Conservation (phyloP, 2,113 vertebrate genomes). For the Bos taurus region ARS-UCD2.0 NC_037347.1:9848001-9848500, state of each 20-base stretch:
- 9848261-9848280: background rate
- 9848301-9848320: background rate
- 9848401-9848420: background rate
- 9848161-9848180: background rate
- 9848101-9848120: background rate
- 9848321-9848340: background rate
- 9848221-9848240: background rate
- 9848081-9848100: background rate
- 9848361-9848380: background rate
- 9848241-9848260: background rate
- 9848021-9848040: background rate
- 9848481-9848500: background rate
- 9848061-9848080: background rate
- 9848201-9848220: background rate
- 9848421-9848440: background rate
- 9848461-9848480: background rate
- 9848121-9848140: background rate
- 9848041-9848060: background rate
- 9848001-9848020: too few relatives aligned
- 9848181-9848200: background rate
- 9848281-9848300: background rate
- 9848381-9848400: background rate
- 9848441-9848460: background rate
- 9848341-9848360: background rate
- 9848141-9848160: background rate